Evolutionary conservation across 2,113 vertebrate species (phyloP).

Genomic region (Larimichthys crocea): DNA sequence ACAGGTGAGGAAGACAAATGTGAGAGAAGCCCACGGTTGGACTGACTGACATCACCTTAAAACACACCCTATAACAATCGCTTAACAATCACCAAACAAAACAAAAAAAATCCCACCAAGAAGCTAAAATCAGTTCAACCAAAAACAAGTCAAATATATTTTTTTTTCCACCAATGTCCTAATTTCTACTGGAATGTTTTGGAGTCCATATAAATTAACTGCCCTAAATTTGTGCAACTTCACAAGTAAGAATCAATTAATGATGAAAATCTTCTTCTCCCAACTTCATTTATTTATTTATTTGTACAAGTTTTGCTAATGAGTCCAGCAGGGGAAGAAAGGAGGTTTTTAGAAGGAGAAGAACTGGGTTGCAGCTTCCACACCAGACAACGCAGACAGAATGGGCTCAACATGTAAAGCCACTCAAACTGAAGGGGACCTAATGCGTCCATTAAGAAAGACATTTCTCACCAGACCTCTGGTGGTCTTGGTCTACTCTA

Average conservation of each 20-base stretch:
- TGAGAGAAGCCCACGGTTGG: slow-evolving; percentile 45
- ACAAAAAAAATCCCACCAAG: slow-evolving; percentile 20
- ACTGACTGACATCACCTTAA: slow-evolving; percentile 50
- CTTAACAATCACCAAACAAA: slow-evolving; percentile 24
- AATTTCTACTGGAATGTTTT: slow-evolving; percentile 52
- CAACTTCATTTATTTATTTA: no score
- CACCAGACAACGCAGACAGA: slow-evolving; percentile 40
- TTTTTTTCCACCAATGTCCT: slow-evolving; percentile 45
- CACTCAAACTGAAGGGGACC: slow-evolving; percentile 40
- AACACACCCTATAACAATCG: slow-evolving; percentile 46
- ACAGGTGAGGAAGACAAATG: slow-evolving; percentile 60
- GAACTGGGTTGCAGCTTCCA: slow-evolving; percentile 37
- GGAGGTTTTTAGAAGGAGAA: slow-evolving; percentile 39
- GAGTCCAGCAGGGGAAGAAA: slow-evolving; percentile 43
- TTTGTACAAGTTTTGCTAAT: slow-evolving; percentile 20
- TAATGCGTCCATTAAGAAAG: slow-evolving; percentile 40
- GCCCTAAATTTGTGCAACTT: slow-evolving; percentile 81
- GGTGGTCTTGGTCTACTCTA: slow-evolving; percentile 28
- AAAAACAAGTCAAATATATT: slow-evolving; percentile 34
- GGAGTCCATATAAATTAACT: slow-evolving; percentile 79
- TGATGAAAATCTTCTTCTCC: slow-evolving; percentile 15
- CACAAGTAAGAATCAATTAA: slow-evolving; percentile 25
- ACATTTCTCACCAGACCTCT: slow-evolving; percentile 27
- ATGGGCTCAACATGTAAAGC: slow-evolving; percentile 14
- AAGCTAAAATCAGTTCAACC: slow-evolving; percentile 50